Base-by-base conservation (phyloP, 2,113 vertebrate genomes). In the Thymallus thymallus region DNA sequence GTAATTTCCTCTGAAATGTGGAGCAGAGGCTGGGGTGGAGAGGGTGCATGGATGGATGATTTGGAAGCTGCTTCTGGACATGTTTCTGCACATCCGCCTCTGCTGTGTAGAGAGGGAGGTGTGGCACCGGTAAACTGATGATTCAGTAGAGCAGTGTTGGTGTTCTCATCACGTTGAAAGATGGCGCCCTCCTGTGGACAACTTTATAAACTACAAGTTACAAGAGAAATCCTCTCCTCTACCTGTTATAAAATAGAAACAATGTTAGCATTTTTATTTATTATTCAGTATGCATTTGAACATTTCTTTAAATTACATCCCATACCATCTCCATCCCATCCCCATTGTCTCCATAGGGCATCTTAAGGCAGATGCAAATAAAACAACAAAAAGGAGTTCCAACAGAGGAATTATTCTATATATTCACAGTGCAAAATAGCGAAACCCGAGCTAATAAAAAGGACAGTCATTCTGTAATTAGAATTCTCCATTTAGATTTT, bases 391-490 rank as follows among this genome's bases (percentile, higher is more conserved):
- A 68, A 75, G 63, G 3, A 6, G 45, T 74, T 86, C 62, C 30
- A 64, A 84, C 68, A 46, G 87, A 82, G 76, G 60, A 74, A 83
- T 76, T 66, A 78, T n/a, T 58, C 79, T 32, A 73, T 80, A 85
- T 69, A 65, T 30, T 68, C 60, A 84, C 80, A 89, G 87, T 91
- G 84, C 89, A 91, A 91, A 90, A 83, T 77, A 79, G 84, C 83
- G 82, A 86, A 88, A 90, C 82, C 81, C 64, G 76, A 76, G 81
- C 87, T 85, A 88, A 85, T 82, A 72, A 72, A 78, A 79, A 6
- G 26, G 32, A 62, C 24, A 51, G n/a, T 82, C 30, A 63, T 30
- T 32, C 41, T 48, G 58, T 63, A 23, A 16, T 26, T 67, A 55
- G 20, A 6, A 45, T 71, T 61, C 55, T 68, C 6, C 29, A 72